phyloP scores from a whole-genome alignment of 2,797 vertebrate species.

The Micromesistius poutassou region DNA sequence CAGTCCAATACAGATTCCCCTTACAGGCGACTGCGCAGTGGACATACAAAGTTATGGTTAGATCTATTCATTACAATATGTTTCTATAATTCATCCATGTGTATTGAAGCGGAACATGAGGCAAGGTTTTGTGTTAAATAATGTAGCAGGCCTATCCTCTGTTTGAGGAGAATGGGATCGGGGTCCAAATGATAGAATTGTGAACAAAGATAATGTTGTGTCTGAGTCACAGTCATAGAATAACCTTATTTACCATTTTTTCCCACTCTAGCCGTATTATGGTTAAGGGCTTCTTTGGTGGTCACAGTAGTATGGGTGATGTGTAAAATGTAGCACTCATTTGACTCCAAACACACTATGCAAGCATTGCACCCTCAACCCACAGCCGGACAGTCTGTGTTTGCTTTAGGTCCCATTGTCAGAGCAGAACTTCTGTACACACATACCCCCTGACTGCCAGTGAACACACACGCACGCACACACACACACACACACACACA shows the following conservation, averaged over 20 bases:
- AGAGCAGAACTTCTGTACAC: slow-evolving; percentile 54
- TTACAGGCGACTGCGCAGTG: no score
- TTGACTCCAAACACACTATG: not conserved
- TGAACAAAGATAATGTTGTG: not conserved
- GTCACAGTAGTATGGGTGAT: not conserved
- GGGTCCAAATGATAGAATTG: not conserved
- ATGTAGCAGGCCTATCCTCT: not conserved
- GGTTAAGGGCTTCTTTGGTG: not conserved
- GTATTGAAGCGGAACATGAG: not conserved
- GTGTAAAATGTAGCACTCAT: not conserved
- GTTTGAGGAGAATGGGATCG: not conserved
- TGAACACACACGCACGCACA: slow-evolving; percentile 43
- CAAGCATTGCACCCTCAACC: slow-evolving; percentile 1
- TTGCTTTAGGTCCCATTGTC: slow-evolving; percentile 68
- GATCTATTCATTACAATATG: not conserved
- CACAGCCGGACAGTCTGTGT: slow-evolving; percentile 49
- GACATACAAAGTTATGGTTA: not conserved
- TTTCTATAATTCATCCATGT: not conserved
- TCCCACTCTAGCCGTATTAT: not conserved
- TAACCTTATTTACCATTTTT: not conserved
- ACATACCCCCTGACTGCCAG: slow-evolving; percentile 52
- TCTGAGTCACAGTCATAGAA: not conserved
- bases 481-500: slow-evolving; percentile 17
- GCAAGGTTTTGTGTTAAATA: not conserved
- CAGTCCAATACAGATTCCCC: not conserved